These are phyloP conservation scores for Perca flavescens DNA, from an alignment of 2,113 vertebrate genomes.

Conservation along the genomic window DNA sequence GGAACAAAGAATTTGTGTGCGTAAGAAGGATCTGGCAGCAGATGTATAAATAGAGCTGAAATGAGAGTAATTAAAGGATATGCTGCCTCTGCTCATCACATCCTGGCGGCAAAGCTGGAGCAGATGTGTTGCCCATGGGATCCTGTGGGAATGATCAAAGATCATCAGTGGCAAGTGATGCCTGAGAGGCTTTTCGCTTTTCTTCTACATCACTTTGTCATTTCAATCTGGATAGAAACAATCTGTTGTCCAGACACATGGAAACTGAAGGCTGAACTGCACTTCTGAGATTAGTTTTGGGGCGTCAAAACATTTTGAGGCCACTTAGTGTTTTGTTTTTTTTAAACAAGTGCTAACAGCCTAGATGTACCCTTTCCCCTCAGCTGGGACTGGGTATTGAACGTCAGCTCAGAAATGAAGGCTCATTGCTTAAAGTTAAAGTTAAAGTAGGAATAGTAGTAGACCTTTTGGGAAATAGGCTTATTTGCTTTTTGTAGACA, in stretches of 20 bases:
- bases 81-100: slow-evolving; percentile 65
- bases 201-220: slow-evolving; percentile 24
- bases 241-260: slow-evolving; percentile 24
- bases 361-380: neutral
- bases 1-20: slow-evolving; percentile 64
- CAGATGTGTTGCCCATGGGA: slow-evolving; percentile 79
- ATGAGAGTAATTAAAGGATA: slow-evolving; percentile 79
- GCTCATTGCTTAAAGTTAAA: neutral
- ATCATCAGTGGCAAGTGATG: slow-evolving; percentile 63
- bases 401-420: neutral
- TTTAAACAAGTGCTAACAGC: neutral
- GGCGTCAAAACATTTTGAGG: neutral
- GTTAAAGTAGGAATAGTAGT: neutral
- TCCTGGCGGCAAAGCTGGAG: slow-evolving; percentile 69
- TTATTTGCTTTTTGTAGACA: neutral
- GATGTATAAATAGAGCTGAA: slow-evolving; percentile 69
- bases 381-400: neutral
- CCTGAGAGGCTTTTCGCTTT: slow-evolving; percentile 53
- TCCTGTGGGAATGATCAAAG: slow-evolving; percentile 72
- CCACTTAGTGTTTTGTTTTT: neutral
- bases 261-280: neutral
- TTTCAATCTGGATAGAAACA: slow-evolving; percentile 34
- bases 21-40: slow-evolving; percentile 55
- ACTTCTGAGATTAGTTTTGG: slow-evolving; percentile 17
- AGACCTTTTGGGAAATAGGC: neutral